Percentiles rank a stretch among this genome's conserved stretches.
These are phyloP conservation scores for Xenopus laevis DNA, from an alignment of 2,113 vertebrate species.

Conservation along the genomic window DNA sequence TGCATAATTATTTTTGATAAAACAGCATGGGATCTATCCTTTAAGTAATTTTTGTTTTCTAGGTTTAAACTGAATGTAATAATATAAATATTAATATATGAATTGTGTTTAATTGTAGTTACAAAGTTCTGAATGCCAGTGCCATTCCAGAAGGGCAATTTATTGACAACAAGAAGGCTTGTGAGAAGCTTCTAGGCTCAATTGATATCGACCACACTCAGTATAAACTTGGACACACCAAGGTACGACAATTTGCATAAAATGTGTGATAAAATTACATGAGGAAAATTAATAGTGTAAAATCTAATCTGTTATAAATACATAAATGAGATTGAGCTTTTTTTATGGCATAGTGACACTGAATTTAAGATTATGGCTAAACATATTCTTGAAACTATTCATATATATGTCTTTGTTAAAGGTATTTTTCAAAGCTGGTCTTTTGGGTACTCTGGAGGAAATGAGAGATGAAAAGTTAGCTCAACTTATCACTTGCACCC, in stretches of 20 bases:
- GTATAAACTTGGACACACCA: constrained; percentile 79
- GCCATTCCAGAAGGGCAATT: constrained; percentile 78
- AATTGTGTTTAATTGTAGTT: constrained; percentile 55
- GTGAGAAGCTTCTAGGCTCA: constrained; percentile 74
- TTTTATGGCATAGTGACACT: no score
- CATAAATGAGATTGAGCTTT: no score
- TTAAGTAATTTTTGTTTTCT: no score
- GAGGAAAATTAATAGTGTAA: no score
- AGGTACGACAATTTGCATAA: constrained; percentile 58
- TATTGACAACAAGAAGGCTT: constrained; percentile 75
- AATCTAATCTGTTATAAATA: no score
- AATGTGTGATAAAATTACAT: no score
- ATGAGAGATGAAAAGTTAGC: constrained; percentile 90
- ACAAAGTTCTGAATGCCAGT: constrained; percentile 77
- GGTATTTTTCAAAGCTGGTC: constrained; percentile 93
- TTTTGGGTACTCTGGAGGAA: constrained; percentile 84
- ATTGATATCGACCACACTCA: constrained; percentile 78
- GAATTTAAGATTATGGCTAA: no score
- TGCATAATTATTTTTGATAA: no score
- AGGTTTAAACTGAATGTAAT: no score
- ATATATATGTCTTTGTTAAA: constrained; percentile 42
- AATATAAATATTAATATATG: no score
- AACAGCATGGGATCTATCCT: no score
- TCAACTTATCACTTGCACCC: constrained; percentile 84
- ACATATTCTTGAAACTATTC: no score